phyloP scores from a whole-genome alignment of 2,797 vertebrate species.

The Gorsachius magnificus region DNA sequence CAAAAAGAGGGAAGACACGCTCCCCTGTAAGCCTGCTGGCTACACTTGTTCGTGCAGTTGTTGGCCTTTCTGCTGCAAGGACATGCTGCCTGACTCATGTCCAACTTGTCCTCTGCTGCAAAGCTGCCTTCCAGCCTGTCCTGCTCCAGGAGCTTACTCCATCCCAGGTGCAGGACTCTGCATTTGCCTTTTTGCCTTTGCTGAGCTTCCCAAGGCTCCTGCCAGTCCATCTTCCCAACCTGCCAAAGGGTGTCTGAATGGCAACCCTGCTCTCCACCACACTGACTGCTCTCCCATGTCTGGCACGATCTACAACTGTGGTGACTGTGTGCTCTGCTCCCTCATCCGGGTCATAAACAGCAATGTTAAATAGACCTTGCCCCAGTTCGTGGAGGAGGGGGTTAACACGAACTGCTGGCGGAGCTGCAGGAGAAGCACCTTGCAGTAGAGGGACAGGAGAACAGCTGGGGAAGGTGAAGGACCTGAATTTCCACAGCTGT shows the following conservation, averaged over 20 bases:
- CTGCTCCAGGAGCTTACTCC: not conserved
- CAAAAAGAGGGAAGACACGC: not conserved
- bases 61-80: not conserved
- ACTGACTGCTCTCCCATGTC: not conserved
- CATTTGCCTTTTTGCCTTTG: not conserved
- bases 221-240: not conserved
- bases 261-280: not conserved
- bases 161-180: not conserved
- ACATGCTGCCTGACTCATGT: not conserved
- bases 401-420: not conserved
- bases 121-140: not conserved
- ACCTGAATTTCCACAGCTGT: not conserved
- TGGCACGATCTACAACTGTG: not conserved
- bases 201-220: not conserved
- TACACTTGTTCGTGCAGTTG: not conserved
- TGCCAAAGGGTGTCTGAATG: not conserved
- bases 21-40: not conserved
- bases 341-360: not conserved
- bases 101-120: not conserved
- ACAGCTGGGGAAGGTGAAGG: not conserved
- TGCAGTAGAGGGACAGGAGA: not conserved
- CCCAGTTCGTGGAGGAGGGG: not conserved
- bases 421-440: not conserved
- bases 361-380: fast-evolving
- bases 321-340: fast-evolving